Base-by-base conservation (phyloP, 1,140 invertebrate species). In the Scaptomyza hsui region DNA sequence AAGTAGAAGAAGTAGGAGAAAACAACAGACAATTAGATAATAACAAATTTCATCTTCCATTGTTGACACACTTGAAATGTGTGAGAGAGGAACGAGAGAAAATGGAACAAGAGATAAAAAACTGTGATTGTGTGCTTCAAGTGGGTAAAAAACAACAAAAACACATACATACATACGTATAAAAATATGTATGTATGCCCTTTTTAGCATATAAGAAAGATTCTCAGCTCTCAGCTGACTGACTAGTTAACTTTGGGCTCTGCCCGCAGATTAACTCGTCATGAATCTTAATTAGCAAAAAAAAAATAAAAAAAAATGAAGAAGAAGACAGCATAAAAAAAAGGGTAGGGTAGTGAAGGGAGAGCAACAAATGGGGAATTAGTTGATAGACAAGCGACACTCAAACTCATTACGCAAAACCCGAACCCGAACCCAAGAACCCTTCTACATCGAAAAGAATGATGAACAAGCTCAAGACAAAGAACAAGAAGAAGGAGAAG, bases 221-320 rank as follows among this genome's bases (percentile, higher is more conserved):
- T 32, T 13, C 47, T 52, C 9, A 10, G 4, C 26, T 29, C n/a
- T 24, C 24, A 0, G 4, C 24, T 5, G 37, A 32, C 55, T 68
- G 55, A 49, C 47, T 32, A 52, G 61, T 64, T 55, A 49, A 56
- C 42, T 55, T 35, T 32, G 44, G 32, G 32, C 32, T n/a, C 32
- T 37, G 32, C 32, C 24, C 52, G 47, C 51, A 70, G 52, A 71
- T 71, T 71, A 71, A 64, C 61, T 62, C 61, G 61, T 65, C 61
- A 71, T 71, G 68, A 71, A 71, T 71, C 68, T 71, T 71, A 71
- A 71, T 71, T 65, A 71, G 68, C 67, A 56, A 71, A 57, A 49
- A 19, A 9, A 1, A 18, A 26, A 67, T n/a, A 32, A 13, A 51
- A 19, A 29, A 19, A 18, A 42, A 18, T 12, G 15, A 56, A 19